A percentile compares a stretch with the other conserved stretches of the same genome.
These are phyloP conservation scores for Chauna torquata DNA, from an alignment of 2,113 vertebrate species.

Conservation along the genomic window DNA sequence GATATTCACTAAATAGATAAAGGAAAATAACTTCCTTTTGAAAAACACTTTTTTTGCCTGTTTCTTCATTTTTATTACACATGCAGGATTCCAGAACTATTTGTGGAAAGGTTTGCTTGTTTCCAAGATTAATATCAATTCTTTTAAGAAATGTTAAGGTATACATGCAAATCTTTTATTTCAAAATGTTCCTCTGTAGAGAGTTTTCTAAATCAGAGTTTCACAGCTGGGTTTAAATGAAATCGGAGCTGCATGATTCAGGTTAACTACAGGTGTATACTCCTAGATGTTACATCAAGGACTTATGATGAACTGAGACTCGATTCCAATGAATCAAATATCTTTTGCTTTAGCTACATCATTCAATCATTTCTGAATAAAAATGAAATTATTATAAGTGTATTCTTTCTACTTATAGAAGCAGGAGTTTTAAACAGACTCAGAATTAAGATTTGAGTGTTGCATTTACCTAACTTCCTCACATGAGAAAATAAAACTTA, in stretches of 20 bases:
- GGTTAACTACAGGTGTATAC: not conserved
- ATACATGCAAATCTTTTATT: not conserved
- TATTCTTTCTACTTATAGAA: not conserved
- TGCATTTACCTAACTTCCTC: not conserved
- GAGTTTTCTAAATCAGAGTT: not conserved
- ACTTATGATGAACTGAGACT: not conserved
- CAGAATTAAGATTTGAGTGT: not conserved
- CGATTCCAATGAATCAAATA: not conserved
- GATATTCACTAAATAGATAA: not conserved
- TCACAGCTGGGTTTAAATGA: not conserved
- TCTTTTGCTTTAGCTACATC: not conserved
- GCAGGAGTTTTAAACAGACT: not conserved
- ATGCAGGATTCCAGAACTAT: not conserved
- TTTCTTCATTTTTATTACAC: not conserved
- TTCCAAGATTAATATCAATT: not conserved
- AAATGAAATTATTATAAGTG: not conserved
- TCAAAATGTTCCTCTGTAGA: not conserved
- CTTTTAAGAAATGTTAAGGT: not conserved
- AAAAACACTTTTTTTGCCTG: not conserved
- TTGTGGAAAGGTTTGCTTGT: not conserved
- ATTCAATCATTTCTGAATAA: not conserved
- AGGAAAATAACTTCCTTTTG: not conserved
- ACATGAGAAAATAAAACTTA: not conserved
- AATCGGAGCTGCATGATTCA: not conserved
- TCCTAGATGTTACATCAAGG: not conserved